Evolutionary conservation across 1,140 invertebrate species (phyloP), one percentile per base, ranked within the genome.

Genomic region (Triops longicaudatus): DNA sequence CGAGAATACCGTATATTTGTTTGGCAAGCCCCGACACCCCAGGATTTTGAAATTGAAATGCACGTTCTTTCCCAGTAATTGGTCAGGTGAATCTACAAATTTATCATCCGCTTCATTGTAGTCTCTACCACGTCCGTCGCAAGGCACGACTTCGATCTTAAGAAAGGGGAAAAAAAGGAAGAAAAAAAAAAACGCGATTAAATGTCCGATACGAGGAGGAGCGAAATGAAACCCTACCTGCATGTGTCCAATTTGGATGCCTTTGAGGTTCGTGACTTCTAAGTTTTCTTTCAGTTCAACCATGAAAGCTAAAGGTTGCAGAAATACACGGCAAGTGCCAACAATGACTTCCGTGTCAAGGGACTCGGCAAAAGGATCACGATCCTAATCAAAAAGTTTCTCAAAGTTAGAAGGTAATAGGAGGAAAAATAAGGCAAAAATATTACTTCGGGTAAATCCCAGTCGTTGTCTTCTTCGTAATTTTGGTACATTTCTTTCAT

Each of bases 401-500:
- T 26, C 44, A 28, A 43, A 26, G 26, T 28, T 43, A 76, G 27
- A 76, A 26, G 28, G 42, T 12, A 26, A 17, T 72, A 2, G 9
- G 41, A 37, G 6, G 27, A 31, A 42, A 75, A n/a, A 10, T 12
- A 17, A 22, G 81, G 82, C 80, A 83, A 37, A 37, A 4, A 37
- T 37, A 82, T 82, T 81, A 87, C 87, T 74, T 84, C 83, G 31
- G 87, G 84, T 72, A 87, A 37, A 74, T 89, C 85, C 85, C 86
- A 86, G 31, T 87, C 85, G 22, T 84, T 83, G 76, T 87, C 85
- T 17, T 86, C 87, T 71, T 88, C 86, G 79, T 87, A 88, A 77
- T 88, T 86, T 76, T 86, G 84, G 79, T 88, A 90, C 84, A 90
- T 88, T 81, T 90, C 88, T 81, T 88, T 87, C 87, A 90, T 90